phyloP scores from a whole-genome alignment of 2,888 invertebrate species.

The Aproaerema taeniolella region DNA sequence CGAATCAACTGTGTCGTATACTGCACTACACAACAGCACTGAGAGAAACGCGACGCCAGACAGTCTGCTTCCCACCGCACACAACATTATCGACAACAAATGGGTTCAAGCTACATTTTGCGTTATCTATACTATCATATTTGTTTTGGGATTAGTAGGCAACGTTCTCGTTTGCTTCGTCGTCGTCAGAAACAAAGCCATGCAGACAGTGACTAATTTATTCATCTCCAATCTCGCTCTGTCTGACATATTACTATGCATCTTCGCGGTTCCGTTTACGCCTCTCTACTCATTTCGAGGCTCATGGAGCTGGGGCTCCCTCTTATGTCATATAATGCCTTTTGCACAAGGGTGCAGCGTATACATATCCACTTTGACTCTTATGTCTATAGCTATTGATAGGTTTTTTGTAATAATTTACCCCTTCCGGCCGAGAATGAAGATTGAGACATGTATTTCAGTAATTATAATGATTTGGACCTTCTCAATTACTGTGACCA shows the following conservation, averaged over 20 bases:
- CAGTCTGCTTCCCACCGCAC: constrained; percentile 35
- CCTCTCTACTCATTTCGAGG: constrained; percentile 95
- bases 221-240: constrained; percentile 98
- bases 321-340: constrained; percentile 94
- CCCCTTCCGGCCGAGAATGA: constrained; percentile 96
- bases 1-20: constrained; percentile 42
- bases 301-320: constrained; percentile 94
- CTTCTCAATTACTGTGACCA: constrained; percentile 89
- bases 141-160: constrained; percentile 92
- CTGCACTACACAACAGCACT: constrained; percentile 33
- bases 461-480: constrained; percentile 95
- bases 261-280: constrained; percentile 97
- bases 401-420: constrained; percentile 98
- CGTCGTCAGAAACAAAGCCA: constrained; percentile 92
- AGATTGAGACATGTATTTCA: constrained; percentile 87
- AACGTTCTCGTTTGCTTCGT: constrained; percentile 96
- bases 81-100: constrained; percentile 80
- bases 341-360: constrained; percentile 97
- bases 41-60: constrained; percentile 39
- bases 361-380: constrained; percentile 97
- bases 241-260: constrained; percentile 95
- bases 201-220: constrained; percentile 98
- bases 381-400: constrained; percentile 98
- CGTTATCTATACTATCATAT: constrained; percentile 88
- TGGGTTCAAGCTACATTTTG: constrained; percentile 85